Conservation (phyloP, 2,888 invertebrate species). For the Xylota sylvarum region DNA sequence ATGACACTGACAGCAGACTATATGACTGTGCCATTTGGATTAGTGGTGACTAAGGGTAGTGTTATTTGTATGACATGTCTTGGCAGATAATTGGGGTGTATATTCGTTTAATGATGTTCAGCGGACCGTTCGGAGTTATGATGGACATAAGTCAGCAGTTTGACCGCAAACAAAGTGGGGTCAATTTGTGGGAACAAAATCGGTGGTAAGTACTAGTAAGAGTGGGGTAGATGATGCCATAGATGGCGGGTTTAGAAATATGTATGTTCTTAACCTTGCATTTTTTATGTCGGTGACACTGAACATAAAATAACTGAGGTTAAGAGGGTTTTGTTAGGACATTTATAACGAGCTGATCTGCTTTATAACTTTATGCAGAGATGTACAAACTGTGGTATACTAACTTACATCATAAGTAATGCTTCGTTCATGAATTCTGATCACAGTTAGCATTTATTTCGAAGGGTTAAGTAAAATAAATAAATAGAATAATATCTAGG, state of each 20-base stretch:
- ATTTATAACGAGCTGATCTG: too few species aligned
- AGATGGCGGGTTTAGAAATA: neutral
- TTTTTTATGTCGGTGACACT: too few species aligned
- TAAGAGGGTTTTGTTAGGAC: too few species aligned
- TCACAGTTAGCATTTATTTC: too few species aligned
- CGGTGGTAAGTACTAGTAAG: neutral
- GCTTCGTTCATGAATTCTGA: too few species aligned
- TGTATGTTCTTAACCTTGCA: too few species aligned
- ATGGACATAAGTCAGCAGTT: conserved; percentile 47
- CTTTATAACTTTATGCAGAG: too few species aligned
- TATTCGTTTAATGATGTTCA: conserved; percentile 53
- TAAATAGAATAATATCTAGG: too few species aligned
- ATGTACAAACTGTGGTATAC: too few species aligned
- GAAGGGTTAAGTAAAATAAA: too few species aligned
- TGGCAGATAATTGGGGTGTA: conserved; percentile 58
- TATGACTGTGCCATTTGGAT: conserved; percentile 42
- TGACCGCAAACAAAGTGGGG: neutral
- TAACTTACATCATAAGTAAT: too few species aligned
- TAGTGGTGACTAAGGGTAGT: conserved; percentile 44
- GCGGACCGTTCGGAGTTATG: conserved; percentile 32
- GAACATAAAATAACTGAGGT: too few species aligned
- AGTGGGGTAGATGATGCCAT: neutral
- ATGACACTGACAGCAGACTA: conserved; percentile 4
- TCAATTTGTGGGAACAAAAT: neutral
- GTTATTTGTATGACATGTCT: conserved; percentile 48